phyloP scores from a whole-genome alignment of 1,140 invertebrate genomes.

The Saccostrea glomerata region DNA sequence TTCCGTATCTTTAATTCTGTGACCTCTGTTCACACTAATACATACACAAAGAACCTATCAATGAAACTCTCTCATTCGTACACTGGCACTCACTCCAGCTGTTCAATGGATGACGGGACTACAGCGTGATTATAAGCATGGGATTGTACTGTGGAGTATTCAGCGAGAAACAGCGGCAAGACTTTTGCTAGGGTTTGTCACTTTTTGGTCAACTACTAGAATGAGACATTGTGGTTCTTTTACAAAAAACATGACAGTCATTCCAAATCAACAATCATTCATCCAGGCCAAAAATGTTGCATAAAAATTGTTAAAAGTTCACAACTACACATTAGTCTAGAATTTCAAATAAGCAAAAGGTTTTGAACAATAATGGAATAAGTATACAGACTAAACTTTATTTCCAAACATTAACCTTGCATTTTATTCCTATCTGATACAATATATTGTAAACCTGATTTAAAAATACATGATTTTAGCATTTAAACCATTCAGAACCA shows the following conservation, averaged over 20 bases:
- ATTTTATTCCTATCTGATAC: too few relatives aligned
- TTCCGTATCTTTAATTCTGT: constrained; percentile 23
- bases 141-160: constrained; percentile 28
- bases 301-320: too few relatives aligned
- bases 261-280: too few relatives aligned
- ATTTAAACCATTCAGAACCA: not conserved
- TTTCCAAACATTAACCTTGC: too few relatives aligned
- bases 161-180: not conserved
- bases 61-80: not conserved
- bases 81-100: constrained; percentile 1
- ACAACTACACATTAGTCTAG: too few relatives aligned
- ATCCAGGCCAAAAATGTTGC: too few relatives aligned
- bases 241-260: too few relatives aligned
- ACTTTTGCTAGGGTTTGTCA: not conserved
- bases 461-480: not conserved
- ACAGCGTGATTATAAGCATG: not conserved
- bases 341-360: too few relatives aligned
- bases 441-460: too few relatives aligned
- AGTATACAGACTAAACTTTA: too few relatives aligned
- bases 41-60: constrained; percentile 25
- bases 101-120: constrained; percentile 5
- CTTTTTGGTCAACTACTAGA: not conserved
- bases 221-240: not conserved
- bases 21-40: constrained; percentile 36
- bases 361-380: too few relatives aligned